Percentiles rank a stretch among this genome's conserved stretches.
Conservation (phyloP, 2,113 vertebrate species). For the Cyprinodon brontotheroides region DNA sequence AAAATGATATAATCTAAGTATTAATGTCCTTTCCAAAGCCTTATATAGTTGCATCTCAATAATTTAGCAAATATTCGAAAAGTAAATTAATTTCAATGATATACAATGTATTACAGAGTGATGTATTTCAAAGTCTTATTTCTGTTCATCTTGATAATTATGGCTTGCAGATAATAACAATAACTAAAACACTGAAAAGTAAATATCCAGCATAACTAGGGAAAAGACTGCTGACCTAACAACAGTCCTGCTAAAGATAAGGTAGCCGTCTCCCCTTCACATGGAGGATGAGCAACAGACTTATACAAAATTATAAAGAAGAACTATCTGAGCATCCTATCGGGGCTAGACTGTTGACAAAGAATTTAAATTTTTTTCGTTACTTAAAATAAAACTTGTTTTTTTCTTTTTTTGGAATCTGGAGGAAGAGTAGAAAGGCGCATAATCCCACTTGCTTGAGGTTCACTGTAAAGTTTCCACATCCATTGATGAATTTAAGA, state of each 20-base stretch:
- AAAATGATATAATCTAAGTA: conserved; percentile 12
- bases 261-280: not conserved
- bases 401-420: not conserved
- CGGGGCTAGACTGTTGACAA: too few relatives aligned
- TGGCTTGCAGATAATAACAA: not conserved
- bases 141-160: not conserved
- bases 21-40: conserved; percentile 44
- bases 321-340: too few relatives aligned
- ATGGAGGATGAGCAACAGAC: not conserved
- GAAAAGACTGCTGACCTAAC: not conserved
- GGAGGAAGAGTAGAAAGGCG: not conserved
- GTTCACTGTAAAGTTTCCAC: not conserved
- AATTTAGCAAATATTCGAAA: not conserved
- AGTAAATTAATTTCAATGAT: not conserved
- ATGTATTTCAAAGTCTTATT: not conserved
- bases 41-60: not conserved
- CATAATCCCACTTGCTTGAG: not conserved
- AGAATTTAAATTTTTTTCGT: too few relatives aligned
- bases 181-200: not conserved
- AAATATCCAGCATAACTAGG: not conserved
- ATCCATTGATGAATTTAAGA: not conserved
- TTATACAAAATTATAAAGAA: too few relatives aligned
- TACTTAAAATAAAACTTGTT: too few relatives aligned
- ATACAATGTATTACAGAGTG: not conserved
- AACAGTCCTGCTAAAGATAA: not conserved